Percentiles rank a stretch among this genome's conserved stretches.
phyloP scores from a whole-genome alignment of 2,113 vertebrate genomes.

The Raja brachyura region DNA sequence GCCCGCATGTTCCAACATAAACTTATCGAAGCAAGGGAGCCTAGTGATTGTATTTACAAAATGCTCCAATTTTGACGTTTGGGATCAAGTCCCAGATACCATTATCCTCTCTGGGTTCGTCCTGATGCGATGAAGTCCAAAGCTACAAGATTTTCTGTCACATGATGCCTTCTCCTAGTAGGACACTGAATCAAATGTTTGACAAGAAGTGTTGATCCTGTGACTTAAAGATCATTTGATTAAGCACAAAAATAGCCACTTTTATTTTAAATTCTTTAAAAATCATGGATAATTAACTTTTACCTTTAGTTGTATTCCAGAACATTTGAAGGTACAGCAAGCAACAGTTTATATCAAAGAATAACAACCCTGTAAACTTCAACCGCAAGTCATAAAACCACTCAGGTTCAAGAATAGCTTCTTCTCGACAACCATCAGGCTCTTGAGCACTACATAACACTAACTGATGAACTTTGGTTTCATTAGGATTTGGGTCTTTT shows the following conservation, averaged over 20 bases:
- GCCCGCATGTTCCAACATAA: background rate
- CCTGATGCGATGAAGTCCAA: background rate
- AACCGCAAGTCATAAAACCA: background rate
- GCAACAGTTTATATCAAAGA: background rate
- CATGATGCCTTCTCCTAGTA: background rate
- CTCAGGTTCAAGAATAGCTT: no score
- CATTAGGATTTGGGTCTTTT: no score
- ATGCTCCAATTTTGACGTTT: background rate
- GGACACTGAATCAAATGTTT: background rate
- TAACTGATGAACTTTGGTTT: no score
- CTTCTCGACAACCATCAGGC: no score
- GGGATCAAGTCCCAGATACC: background rate
- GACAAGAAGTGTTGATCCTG: background rate
- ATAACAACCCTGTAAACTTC: background rate
- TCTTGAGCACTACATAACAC: no score
- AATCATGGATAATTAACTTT: background rate
- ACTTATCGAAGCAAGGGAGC: background rate
- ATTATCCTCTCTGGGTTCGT: background rate
- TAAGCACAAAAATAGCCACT: background rate
- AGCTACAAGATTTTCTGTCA: background rate
- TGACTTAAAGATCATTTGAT: background rate
- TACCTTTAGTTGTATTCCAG: background rate
- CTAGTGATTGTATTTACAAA: background rate
- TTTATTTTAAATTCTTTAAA: background rate
- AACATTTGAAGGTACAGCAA: background rate